phyloP scores from a whole-genome alignment of 2,113 vertebrate genomes.

The Hemiprocne comata region DNA sequence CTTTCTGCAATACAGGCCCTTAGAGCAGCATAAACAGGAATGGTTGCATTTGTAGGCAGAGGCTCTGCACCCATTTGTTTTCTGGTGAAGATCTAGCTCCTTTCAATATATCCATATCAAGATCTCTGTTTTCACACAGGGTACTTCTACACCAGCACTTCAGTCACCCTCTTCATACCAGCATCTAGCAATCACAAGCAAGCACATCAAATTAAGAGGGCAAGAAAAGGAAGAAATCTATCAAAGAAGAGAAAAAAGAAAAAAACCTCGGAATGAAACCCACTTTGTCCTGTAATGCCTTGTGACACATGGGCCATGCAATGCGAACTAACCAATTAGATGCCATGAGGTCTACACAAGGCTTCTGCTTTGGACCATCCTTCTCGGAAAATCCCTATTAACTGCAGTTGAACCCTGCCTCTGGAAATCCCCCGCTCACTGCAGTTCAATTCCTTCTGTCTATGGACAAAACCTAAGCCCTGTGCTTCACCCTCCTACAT shows the following conservation, averaged over 20 bases:
- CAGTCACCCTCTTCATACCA: background rate
- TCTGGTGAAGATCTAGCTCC: background rate
- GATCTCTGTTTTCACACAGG: background rate
- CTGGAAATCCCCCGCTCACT: background rate
- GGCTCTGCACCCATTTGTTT: background rate
- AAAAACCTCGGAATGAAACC: background rate
- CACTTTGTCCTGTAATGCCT: background rate
- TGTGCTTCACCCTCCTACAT: background rate
- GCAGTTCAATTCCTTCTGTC: background rate
- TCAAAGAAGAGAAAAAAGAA: background rate
- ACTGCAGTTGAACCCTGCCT: background rate
- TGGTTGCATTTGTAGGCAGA: background rate
- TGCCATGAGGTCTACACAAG: background rate
- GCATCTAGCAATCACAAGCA: background rate
- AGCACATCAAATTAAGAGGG: background rate
- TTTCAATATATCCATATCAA: background rate
- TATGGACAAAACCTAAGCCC: background rate
- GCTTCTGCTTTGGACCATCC: background rate
- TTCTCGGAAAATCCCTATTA: conserved; percentile 11
- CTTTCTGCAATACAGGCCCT: background rate
- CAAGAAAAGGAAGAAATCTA: background rate
- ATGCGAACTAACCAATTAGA: background rate
- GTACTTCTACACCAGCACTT: background rate
- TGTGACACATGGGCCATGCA: background rate
- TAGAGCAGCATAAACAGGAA: background rate